A percentile compares a stretch with the other conserved stretches of the same genome.
Evolutionary conservation across 2,888 invertebrate genomes (phyloP).

Genomic region (Clanis bilineata): DNA sequence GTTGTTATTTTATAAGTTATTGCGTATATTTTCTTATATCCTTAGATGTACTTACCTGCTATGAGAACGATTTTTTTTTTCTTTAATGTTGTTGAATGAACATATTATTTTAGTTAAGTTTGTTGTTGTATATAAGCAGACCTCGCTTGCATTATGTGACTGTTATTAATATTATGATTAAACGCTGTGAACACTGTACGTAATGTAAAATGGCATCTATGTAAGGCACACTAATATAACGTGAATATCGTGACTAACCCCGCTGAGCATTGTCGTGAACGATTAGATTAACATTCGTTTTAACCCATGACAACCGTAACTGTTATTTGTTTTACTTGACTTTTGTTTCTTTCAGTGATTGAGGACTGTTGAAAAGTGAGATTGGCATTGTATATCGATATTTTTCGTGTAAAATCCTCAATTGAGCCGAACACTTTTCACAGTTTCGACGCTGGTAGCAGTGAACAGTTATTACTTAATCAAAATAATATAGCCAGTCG

Average conservation of each 20-base stretch:
- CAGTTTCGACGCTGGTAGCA: conserved; percentile 31
- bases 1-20: conserved; percentile 39
- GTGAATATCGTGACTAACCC: conserved; percentile 74
- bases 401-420: background rate
- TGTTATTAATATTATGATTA: conserved; percentile 71
- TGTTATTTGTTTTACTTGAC: conserved; percentile 24
- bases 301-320: conserved; percentile 42
- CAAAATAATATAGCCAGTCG: conserved; percentile 62
- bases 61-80: conserved; percentile 42
- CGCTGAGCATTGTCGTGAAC: conserved; percentile 66
- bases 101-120: conserved; percentile 49
- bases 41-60: conserved; percentile 31
- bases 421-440: conserved; percentile 23
- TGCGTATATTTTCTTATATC: conserved; percentile 31
- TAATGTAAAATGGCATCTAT: conserved; percentile 66
- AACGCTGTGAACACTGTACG: conserved; percentile 61
- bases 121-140: conserved; percentile 75
- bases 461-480: conserved; percentile 19
- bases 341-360: conserved; percentile 33
- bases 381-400: conserved; percentile 14
- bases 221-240: conserved; percentile 71
- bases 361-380: conserved; percentile 30
- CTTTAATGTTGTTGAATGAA: conserved; percentile 50
- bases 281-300: conserved; percentile 50
- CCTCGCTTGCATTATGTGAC: conserved; percentile 80